phyloP scores from a whole-genome alignment of 2,113 vertebrate genomes.

The human region GRCh38 chr6:124713501-124714000 shows the following conservation, averaged over 20 bases:
- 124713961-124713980: conserved; percentile 28
- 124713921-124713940: background rate
- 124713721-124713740: background rate
- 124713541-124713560: background rate
- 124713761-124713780: background rate
- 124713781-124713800: background rate
- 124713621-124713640: background rate
- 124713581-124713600: background rate
- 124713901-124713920: background rate
- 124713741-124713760: background rate
- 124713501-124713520: background rate
- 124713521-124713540: background rate
- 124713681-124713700: background rate
- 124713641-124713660: background rate
- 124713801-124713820: background rate
- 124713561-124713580: background rate
- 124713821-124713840: background rate
- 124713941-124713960: background rate
- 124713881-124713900: background rate
- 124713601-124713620: background rate
- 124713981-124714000: conserved; percentile 15
- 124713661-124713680: background rate
- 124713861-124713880: background rate
- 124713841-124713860: background rate
- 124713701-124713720: background rate